Conservation (phyloP, 2,797 vertebrate genomes). For the Poeciliopsis gracilis region DNA sequence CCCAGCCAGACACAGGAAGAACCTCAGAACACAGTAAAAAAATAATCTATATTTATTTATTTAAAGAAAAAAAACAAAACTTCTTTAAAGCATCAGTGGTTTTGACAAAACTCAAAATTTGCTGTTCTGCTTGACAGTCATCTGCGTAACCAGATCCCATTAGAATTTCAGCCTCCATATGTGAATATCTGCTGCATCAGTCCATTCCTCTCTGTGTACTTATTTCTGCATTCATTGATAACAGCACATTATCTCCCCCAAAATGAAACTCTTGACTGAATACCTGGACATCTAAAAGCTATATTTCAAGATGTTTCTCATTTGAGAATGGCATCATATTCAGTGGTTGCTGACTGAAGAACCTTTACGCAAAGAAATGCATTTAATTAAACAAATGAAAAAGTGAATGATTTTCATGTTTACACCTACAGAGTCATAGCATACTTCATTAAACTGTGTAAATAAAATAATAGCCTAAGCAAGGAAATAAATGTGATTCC, state of each 20-base stretch:
- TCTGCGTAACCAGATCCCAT: background rate
- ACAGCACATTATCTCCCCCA: background rate
- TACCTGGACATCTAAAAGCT: background rate
- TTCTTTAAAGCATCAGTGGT: background rate
- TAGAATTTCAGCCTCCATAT: background rate
- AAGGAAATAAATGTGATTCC: slow-evolving; percentile 32
- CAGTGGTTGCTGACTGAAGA: background rate
- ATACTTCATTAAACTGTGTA: slow-evolving; percentile 58
- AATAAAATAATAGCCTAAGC: slow-evolving; percentile 48
- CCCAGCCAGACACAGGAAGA: background rate
- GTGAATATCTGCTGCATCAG: background rate
- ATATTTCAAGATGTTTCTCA: background rate
- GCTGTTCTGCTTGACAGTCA: background rate
- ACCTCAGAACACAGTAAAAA: background rate
- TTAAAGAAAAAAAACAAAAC: too few species aligned
- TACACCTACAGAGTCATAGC: slow-evolving; percentile 31
- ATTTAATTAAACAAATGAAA: slow-evolving; percentile 51
- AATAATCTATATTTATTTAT: too few species aligned
- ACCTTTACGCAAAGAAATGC: slow-evolving; percentile 24
- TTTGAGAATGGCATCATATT: slow-evolving; percentile 17
- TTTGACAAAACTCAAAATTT: background rate
- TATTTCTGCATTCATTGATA: background rate
- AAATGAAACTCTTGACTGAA: background rate
- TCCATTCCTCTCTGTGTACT: too few species aligned
- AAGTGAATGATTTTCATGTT: slow-evolving; percentile 39